Evolutionary conservation across 2,888 invertebrate genomes (phyloP), one percentile per base, ranked within the genome.

Genomic region (Lycocerus yunnanus): DNA sequence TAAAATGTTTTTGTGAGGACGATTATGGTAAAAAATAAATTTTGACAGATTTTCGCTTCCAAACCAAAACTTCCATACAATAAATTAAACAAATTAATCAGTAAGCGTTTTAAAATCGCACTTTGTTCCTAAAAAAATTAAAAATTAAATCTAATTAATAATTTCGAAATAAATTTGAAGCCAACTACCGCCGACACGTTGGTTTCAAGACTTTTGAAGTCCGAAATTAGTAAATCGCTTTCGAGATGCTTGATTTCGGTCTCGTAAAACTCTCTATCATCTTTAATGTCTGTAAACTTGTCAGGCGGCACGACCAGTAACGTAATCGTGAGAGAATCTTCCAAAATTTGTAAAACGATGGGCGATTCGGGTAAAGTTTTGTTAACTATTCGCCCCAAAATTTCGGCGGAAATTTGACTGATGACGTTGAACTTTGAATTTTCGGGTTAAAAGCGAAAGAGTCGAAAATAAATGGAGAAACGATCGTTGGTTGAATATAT

Each of bases 1-100:
- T 66, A 68, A 15, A 71, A 74, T 1, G 14, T 14, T 13, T 72
- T 69, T 60, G 68, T 68, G 6, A 75, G 18, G 0, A 58, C 59
- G 14, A 66, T 68, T 14, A 75, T 71, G 11, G 75, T 75, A 15
- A 72, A 75, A 14, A 75, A 59, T 5, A 75, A 58, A 13, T 74
- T 74, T 43, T 74, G 74, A 15, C 68, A 74, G 8, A 71, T 16
- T 66, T 72, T 71, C 1, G 72, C 13, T 43, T 66, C 58, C 21
- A 69, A n/a, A 6, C 27, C 43, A 15, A 69, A 13, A 10, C 61
- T 68, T 10, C 69, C 65, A 21, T 75, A 75, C 14, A 75, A 59
- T n/a, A 75, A 16, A 21, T 61, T 58, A 8, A 75, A 20, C 8
- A 75, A 61, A 60, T 21, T 11, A 2, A 11, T 69, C 14, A 68